Evolutionary conservation across 2,797 vertebrate species (phyloP), one percentile per base, ranked within the genome.

Genomic region (Phrynocephalus vlangalii): DNA sequence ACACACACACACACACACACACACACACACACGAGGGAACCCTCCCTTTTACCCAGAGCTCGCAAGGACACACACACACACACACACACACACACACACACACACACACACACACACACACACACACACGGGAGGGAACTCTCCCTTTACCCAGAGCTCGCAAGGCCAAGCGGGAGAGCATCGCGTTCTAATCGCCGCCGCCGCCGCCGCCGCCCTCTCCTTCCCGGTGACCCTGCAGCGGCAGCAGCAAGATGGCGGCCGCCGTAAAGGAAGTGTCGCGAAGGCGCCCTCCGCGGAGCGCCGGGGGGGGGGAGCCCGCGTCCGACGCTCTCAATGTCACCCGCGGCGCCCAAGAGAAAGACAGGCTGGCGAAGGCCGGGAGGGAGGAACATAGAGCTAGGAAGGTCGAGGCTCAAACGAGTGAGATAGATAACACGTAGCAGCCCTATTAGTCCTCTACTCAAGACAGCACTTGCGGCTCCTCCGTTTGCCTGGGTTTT

Each of bases 161-260:
- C 66, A 96, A 93, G 33, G 92, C 85, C 76, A 95, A 92, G 44
- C 95, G 95, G 75, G 90, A 90, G 8, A 92, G 77, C 93, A 95
- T 95, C 30, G 11, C 67, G 70, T 80, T 84, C 1, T 1, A 1
- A 8, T n/a, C 0, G 18, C 1, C 8, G 10, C 0, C 56, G 0
- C 0, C 1, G 0, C 0, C 1, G 0, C 0, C 1, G 0, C 0
- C 1, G 0, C 38, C 10, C 72, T 26, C 66, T 38, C 0, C n/a
- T 72, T 79, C 52, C 86, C 84, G 33, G 78, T 94, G 82, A 94
- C 94, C 92, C 26, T 22, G 56, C 13, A 20, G 56, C 92, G 22
- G 38, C 84, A 38, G n/a, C 13, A 13, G 33, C 87, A 94, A 96
- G 87, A 97, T 96, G 96, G 95, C 88, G 30, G 89, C 83, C 2